These are phyloP conservation scores for Zaprionus bogoriensis DNA, from an alignment of 2,888 invertebrate genomes.

Conservation along the genomic window DNA sequence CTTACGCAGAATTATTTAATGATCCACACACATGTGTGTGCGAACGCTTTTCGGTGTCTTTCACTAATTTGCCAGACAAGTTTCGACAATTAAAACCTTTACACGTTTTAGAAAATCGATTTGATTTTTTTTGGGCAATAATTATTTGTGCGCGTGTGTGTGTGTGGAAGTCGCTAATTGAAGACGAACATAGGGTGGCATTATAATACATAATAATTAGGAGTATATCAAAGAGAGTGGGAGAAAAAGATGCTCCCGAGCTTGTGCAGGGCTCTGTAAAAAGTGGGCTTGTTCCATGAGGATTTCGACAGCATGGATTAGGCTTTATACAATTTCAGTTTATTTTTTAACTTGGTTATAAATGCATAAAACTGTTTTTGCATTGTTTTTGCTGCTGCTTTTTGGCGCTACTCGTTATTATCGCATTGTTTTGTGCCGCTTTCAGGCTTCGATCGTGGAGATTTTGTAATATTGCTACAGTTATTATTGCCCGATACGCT, in stretches of 20 bases:
- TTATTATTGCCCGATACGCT: slow-evolving; percentile 69
- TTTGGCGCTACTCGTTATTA: slow-evolving; percentile 37
- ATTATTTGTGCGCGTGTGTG: slow-evolving; percentile 37
- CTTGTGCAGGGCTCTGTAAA: slow-evolving; percentile 29
- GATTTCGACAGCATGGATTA: slow-evolving; percentile 13
- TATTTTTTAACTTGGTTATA: slow-evolving; percentile 11
- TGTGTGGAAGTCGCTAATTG: slow-evolving; percentile 49
- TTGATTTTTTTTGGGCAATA: not conserved
- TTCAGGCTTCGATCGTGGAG: slow-evolving; percentile 46
- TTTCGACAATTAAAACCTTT: slow-evolving; percentile 54
- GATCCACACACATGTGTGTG: slow-evolving; percentile 9
- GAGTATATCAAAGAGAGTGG: not conserved
- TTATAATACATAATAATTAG: slow-evolving; percentile 10
- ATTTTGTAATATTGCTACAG: slow-evolving; percentile 75
- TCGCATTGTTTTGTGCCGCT: slow-evolving; percentile 43
- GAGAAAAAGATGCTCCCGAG: not conserved
- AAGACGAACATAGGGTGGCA: slow-evolving; percentile 3
- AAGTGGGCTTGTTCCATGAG: slow-evolving; percentile 65
- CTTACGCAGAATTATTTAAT: slow-evolving; percentile 3
- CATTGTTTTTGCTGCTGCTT: slow-evolving; percentile 10
- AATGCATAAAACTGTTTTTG: slow-evolving; percentile 28
- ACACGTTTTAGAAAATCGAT: slow-evolving; percentile 38
- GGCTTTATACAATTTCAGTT: slow-evolving; percentile 22
- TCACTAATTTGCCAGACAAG: slow-evolving; percentile 68
- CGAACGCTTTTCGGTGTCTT: slow-evolving; percentile 28